Conservation (phyloP, 1,140 invertebrate species). For the Pseudomyrmex flavicornis region DNA sequence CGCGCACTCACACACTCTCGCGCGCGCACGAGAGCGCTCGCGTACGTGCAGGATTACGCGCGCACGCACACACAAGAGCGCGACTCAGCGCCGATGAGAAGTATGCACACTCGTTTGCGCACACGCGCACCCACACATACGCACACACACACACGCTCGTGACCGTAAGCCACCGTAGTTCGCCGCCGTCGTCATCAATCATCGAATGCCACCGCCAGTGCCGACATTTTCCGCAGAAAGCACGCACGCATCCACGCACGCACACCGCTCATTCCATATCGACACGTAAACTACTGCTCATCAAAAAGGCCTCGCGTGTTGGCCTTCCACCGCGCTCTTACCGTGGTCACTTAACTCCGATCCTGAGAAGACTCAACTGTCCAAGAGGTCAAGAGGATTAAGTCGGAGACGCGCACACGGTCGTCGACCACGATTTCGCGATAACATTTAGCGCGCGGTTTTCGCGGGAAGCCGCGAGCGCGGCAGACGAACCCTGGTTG, state of each 20-base stretch:
- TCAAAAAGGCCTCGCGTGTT: conserved; percentile 26
- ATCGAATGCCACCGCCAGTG: conserved; percentile 82
- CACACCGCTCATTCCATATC: conserved; percentile 56
- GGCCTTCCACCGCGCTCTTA: conserved; percentile 36
- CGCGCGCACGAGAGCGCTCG: conserved; percentile 18
- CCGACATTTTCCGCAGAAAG: conserved; percentile 79
- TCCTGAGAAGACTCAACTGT: not conserved
- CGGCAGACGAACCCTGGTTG: conserved; percentile 68
- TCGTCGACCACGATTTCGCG: conserved; percentile 27
- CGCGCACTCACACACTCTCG: conserved; percentile 55
- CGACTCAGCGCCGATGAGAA: conserved; percentile 62
- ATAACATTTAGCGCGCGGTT: conserved; percentile 50
- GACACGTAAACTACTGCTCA: conserved; percentile 16
- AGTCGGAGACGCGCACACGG: conserved; percentile 27
- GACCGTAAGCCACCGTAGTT: not conserved
- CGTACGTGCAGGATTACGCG: conserved; percentile 45
- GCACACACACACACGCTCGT: conserved; percentile 31
- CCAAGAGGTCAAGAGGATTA: conserved; percentile 31
- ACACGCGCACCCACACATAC: conserved; percentile 17
- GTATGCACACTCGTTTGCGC: conserved; percentile 69
- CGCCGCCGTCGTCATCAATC: conserved; percentile 82
- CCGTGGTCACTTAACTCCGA: conserved; percentile 1
- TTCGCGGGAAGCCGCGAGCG: conserved; percentile 32
- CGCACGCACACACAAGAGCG: conserved; percentile 46
- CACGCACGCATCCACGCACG: conserved; percentile 59